These are phyloP conservation scores for Parnassius glacialis DNA, from an alignment of 2,888 invertebrate genomes.

Conservation along the genomic window DNA sequence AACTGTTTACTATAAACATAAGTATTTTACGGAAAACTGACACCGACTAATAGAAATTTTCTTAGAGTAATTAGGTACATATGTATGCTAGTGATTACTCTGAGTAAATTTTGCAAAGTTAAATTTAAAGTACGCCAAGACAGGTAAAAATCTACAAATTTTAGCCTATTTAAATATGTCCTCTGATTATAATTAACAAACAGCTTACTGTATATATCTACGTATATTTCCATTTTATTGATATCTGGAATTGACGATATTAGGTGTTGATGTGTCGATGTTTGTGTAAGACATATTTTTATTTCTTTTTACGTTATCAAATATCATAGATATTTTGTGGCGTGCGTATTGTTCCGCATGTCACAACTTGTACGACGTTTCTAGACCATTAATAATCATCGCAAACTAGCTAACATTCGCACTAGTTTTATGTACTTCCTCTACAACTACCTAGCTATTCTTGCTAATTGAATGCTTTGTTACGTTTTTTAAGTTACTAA, in stretches of 20 bases:
- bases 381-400: neutral
- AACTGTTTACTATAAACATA: conserved; percentile 21
- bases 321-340: too few species aligned
- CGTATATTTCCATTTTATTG: conserved; percentile 26
- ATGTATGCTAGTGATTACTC: too few species aligned
- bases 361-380: neutral
- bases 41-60: neutral
- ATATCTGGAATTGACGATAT: conserved; percentile 27
- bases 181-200: conserved; percentile 21
- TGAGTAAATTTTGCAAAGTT: neutral
- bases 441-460: conserved; percentile 16
- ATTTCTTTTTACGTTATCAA: conserved; percentile 3
- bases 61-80: too few species aligned
- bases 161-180: conserved; percentile 14
- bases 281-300: neutral
- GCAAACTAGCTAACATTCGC: neutral
- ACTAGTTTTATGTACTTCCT: neutral
- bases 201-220: conserved; percentile 25
- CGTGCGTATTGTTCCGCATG: too few species aligned
- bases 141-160: conserved; percentile 18
- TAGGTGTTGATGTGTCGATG: conserved; percentile 3
- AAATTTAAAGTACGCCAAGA: conserved; percentile 21
- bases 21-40: conserved; percentile 16
- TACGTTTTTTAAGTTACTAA: neutral
- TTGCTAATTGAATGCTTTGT: conserved; percentile 11